phyloP scores from a whole-genome alignment of 23 tunicate species.

The Halocynthia aurantium region DNA sequence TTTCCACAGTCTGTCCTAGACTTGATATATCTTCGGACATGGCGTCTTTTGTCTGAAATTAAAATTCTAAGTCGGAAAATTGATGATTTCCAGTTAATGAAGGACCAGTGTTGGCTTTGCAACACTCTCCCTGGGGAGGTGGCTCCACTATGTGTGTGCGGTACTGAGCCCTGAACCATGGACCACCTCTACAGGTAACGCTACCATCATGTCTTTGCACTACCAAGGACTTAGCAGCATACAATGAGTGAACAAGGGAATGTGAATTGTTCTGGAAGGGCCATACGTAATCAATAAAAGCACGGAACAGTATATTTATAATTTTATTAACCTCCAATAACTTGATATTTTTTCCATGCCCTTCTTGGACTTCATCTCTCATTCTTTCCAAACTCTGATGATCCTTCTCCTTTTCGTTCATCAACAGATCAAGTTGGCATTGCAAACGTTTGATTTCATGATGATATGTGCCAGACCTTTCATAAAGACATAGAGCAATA shows the following conservation, averaged over 20 bases:
- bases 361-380: constrained; percentile 45
- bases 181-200: too few relatives aligned
- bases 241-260: too few relatives aligned
- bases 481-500: too few relatives aligned
- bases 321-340: constrained; percentile 20
- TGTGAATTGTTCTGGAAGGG: too few relatives aligned
- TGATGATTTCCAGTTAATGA: not conserved
- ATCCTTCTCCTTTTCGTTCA: constrained; percentile 71
- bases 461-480: constrained; percentile 17
- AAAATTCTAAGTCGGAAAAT: not conserved
- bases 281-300: too few relatives aligned
- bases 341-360: constrained; percentile 29
- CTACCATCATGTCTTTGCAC: too few relatives aligned
- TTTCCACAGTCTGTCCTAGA: constrained; percentile 25
- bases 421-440: constrained; percentile 74
- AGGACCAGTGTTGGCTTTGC: too few relatives aligned
- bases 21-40: constrained; percentile 31
- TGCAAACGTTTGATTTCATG: constrained; percentile 62
- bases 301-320: not conserved
- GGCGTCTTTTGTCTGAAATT: constrained; percentile 29
- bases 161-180: too few relatives aligned
- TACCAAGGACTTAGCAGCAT: too few relatives aligned
- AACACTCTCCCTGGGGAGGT: too few relatives aligned
- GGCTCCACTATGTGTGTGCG: too few relatives aligned
- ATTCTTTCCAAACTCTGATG: constrained; percentile 55